Base-by-base conservation (phyloP, 2,113 vertebrate species). In the Tragelaphus imberbis region DNA sequence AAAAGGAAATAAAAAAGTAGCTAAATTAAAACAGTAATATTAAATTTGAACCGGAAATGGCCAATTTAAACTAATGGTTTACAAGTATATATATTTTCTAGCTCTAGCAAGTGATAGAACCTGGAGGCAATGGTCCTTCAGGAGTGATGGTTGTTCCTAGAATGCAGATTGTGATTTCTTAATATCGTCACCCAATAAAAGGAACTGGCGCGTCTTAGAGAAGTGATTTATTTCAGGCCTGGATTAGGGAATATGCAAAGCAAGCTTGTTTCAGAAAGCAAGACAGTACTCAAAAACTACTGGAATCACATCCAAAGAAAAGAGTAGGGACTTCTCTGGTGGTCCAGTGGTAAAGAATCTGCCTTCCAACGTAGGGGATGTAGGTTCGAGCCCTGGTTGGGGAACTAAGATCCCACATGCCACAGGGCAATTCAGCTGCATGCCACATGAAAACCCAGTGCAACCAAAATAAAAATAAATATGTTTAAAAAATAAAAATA, bases 1-100 rank as follows among this genome's bases (percentile, higher is more conserved):
- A 65, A 84, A 92, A 97, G 84, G 84, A 17, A 93, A 80, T n/a
- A 23, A 91, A 95, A 93, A 71, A 79, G 23, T 59, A 90, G 15
- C 19, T 82, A 33, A 51, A 87, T 91, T 55, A 86, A 92, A 86
- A 90, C 59, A 47, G n/a, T 44, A 84, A 55, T 56, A 89, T 23
- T 93, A 93, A 49, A 88, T 51, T 81, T 92, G 17, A 87, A 58
- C 49, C 33, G 25, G 40, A 81, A 77, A 77, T 89, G 58, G 44
- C 49, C n/a, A 30, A 36, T 59, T 90, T 68, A 68, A 68, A 65
- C 80, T 90, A 89, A 68, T 59, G 21, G 77, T 33, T 82, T 47
- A 27, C 28, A 82, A 53, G 27, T 86, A 33, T 79, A 30, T 30
- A 4, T 88, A 49, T 58, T 12, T 94, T 40, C 28, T 75, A 25